Base-by-base conservation (phyloP, 2,888 invertebrate species). In the Euzetes globulus region DNA sequence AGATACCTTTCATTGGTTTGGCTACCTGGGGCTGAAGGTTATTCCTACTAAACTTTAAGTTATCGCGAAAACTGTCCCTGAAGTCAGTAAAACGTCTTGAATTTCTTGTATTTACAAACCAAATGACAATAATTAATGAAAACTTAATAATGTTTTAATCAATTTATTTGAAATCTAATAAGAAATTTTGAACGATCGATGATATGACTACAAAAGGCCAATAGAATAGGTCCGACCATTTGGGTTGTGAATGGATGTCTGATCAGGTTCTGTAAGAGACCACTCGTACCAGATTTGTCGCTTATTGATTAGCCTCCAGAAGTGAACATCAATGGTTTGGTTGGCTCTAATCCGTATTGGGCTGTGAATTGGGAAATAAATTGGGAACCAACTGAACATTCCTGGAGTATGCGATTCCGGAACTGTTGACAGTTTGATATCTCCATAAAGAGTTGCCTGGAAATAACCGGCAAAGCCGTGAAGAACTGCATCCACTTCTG, bases 311-410 rank as follows among this genome's bases (percentile, higher is more conserved):
- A 89, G 87, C 41, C 97, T 86, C 95, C 96, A 96, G 81, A 96
- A 93, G 77, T 91, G 88, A 1, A 94, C 88, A 76, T 87, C 88
- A 41, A 97, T 87, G 68, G 84, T 84, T 75, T 90, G 88, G 1
- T 89, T 91, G 75, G 86, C 87, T 73, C 86, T 87, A 0, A 96
- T 83, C 76, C 88, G 86, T 71, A 93, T 81, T 0, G 92, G 92
- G 72, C 88, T 88, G 90, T 91, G 79, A 41, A 79, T 29, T 17
- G 98, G 97, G 81, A 98, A 94, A 80, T 91, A 91, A 78, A 96
- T 91, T 7, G 98, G 96, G 83, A 98, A 99, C 99, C 99, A 99
- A 77, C 94, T 94, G 80, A 94, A 91, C 94, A 99, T 94, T 79
- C 92, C 92, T 0, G 87, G 86, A 25, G 95, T 93, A 82, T 94